Evolutionary conservation across 2,888 invertebrate species (phyloP), one percentile per base, ranked within the genome.

Genomic region (Phortica magna): DNA sequence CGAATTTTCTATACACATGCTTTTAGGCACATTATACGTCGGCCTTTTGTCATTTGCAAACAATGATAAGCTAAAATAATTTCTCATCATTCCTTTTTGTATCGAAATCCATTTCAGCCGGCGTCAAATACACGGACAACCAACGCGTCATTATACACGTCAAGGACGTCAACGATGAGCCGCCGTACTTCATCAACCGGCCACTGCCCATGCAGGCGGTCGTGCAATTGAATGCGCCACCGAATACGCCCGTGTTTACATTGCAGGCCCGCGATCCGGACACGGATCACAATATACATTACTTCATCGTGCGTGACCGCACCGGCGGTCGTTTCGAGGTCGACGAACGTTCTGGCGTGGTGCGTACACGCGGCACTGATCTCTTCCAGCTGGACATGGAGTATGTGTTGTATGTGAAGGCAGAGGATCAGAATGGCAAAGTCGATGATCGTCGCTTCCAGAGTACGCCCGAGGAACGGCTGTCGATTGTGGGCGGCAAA

Each of bases 201-300:
- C 99, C 99, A 0, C 93, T 97, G 81, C 99, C 99, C 19, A 99
- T 98, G 97, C 97, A 98, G 92, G 97, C 99, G 0, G 98, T 99
- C 78, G 98, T 99, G 0, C 98, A 98, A 89, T 94, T 98, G 74
- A 98, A 98, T 91, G 98, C 98, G 4, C 96, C 98, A 4, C 96
- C 98, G 57, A 98, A 98, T 91, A 98, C 98, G 0, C 98, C 97
- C 6, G 98, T 99, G 5, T 99, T 98, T 93, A 98, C 98, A n/a
- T 94, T 99, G 41, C 98, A 98, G 91, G 99, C 99, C 17, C 93
- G 98, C 82, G 99, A 99, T 92, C 98, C 98, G 3, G 98, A 98
- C 91, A 98, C 98, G 0, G 98, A 98, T 92, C 97, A 98, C 91
- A 97, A 97, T 91, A 98, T 98, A 81, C 98, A 98, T 91, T 98